A percentile compares a stretch with the other conserved stretches of the same genome.
Evolutionary conservation across 2,888 invertebrate genomes (phyloP).

Genomic region (Cantharis lateralis): DNA sequence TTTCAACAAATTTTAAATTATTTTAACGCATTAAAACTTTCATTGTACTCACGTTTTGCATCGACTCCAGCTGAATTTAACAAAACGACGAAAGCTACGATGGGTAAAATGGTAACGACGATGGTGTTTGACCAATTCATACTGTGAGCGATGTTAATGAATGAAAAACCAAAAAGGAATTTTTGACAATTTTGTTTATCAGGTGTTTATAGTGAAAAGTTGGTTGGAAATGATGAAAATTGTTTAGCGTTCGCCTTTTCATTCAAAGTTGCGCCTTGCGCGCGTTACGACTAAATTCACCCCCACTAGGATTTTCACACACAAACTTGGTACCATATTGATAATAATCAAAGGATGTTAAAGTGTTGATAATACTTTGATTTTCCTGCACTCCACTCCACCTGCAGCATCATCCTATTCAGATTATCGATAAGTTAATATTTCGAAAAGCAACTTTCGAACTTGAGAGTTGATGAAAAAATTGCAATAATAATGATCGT

Average conservation of each 20-base stretch:
- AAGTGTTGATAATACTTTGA: neutral
- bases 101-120: slow-evolving; percentile 32
- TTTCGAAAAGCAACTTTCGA: no score
- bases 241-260: slow-evolving; percentile 45
- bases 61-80: slow-evolving; percentile 37
- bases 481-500: neutral
- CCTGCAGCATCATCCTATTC: neutral
- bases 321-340: neutral
- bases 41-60: slow-evolving; percentile 43
- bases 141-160: slow-evolving; percentile 1
- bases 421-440: neutral
- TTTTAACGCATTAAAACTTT: no score
- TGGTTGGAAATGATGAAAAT: slow-evolving; percentile 39
- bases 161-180: neutral
- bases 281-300: slow-evolving; percentile 27
- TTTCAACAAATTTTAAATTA: neutral
- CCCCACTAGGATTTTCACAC: neutral
- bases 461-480: no score
- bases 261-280: slow-evolving; percentile 45
- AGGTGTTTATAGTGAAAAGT: slow-evolving; percentile 28
- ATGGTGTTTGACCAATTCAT: slow-evolving; percentile 25
- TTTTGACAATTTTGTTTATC: slow-evolving; percentile 3
- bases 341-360: slow-evolving; percentile 4
- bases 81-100: slow-evolving; percentile 37
- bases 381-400: neutral